These are phyloP conservation scores for Clarias macrocephalus DNA, from an alignment of 2,113 vertebrate genomes.

Conservation along the genomic window DNA sequence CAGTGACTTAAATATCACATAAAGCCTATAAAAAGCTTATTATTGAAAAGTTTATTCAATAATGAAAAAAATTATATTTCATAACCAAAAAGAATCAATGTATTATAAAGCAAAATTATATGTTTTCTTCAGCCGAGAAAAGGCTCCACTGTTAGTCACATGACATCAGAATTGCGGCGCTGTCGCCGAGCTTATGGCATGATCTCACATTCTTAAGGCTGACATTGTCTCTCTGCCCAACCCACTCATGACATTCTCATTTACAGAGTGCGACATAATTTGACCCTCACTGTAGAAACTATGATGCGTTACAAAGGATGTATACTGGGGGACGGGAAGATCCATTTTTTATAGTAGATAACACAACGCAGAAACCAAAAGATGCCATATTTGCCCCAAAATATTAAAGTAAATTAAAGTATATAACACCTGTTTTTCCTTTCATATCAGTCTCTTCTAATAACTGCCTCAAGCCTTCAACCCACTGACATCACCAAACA, in stretches of 20 bases:
- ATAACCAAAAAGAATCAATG: background rate
- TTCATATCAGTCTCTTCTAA: background rate
- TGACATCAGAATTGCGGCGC: conserved; percentile 43
- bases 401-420: background rate
- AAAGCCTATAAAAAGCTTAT: background rate
- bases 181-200: conserved; percentile 47
- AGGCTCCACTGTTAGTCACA: conserved; percentile 30
- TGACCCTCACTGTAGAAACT: background rate
- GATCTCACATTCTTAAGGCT: conserved; percentile 44
- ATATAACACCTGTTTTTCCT: background rate
- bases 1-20: background rate
- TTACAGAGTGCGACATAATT: conserved; percentile 23
- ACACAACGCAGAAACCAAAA: too few species aligned
- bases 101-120: background rate
- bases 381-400: background rate
- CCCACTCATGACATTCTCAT: conserved; percentile 20
- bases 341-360: background rate
- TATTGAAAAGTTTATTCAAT: background rate
- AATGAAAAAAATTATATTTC: background rate
- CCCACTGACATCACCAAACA: background rate
- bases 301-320: conserved; percentile 1
- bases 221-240: conserved; percentile 42
- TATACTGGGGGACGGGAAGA: background rate
- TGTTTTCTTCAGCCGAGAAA: conserved; percentile 2
- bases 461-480: background rate